These are phyloP conservation scores for Lithophane socia DNA, from an alignment of 2,888 invertebrate species.

Conservation along the genomic window DNA sequence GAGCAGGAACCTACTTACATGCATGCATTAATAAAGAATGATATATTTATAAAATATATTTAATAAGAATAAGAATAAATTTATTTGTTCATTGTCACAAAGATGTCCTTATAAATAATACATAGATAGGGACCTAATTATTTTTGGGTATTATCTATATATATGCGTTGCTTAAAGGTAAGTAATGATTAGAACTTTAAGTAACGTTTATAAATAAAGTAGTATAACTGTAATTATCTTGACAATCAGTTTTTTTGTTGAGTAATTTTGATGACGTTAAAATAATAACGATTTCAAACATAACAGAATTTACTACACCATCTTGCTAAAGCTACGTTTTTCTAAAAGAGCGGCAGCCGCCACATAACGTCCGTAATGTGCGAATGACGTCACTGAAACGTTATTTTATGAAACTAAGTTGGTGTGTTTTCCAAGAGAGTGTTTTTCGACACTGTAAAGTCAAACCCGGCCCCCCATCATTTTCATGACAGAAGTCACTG, in stretches of 20 bases:
- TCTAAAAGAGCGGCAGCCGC: not conserved
- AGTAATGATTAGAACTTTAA: not conserved
- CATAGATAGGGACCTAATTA: not conserved
- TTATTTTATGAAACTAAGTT: not conserved
- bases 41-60: not conserved
- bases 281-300: not conserved
- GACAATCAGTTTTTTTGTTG: not conserved
- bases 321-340: not conserved
- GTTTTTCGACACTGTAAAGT: not conserved
- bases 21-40: not conserved
- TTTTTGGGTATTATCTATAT: not conserved
- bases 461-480: not conserved
- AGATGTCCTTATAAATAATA: not conserved
- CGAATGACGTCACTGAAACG: not conserved
- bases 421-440: not conserved
- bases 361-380: not conserved
- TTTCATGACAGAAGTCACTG: not conserved
- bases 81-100: constrained; percentile 1
- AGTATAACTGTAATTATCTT: not conserved
- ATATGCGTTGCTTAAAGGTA: not conserved
- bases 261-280: too few relatives aligned
- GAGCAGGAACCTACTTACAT: not conserved
- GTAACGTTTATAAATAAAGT: not conserved
- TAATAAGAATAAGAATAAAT: not conserved
- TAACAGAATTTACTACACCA: not conserved